A percentile compares a stretch with the other conserved stretches of the same genome.
These are phyloP conservation scores for Amiota communis DNA, from an alignment of 2,888 invertebrate species.

Conservation along the genomic window DNA sequence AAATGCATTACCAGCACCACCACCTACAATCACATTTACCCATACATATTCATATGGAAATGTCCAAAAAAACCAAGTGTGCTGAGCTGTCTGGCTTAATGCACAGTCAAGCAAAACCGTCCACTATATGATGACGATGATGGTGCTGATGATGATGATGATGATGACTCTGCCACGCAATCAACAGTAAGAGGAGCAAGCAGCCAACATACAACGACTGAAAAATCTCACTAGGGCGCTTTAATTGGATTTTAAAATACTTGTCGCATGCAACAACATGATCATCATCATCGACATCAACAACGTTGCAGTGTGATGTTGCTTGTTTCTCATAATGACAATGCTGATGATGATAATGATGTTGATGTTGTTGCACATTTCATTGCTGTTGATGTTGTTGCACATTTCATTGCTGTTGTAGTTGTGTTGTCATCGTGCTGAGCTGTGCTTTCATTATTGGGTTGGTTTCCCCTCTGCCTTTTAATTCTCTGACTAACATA, in stretches of 20 bases:
- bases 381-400: background rate
- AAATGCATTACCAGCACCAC: slow-evolving; percentile 36
- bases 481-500: no score
- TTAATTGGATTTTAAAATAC: slow-evolving; percentile 74
- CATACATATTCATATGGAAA: background rate
- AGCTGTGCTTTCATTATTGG: slow-evolving; percentile 30
- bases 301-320: slow-evolving; percentile 28
- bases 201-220: slow-evolving; percentile 53
- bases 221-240: slow-evolving; percentile 70
- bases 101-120: slow-evolving; percentile 26
- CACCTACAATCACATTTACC: slow-evolving; percentile 21
- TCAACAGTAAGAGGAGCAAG: slow-evolving; percentile 27
- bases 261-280: slow-evolving; percentile 58
- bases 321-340: background rate
- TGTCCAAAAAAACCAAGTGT: slow-evolving; percentile 40
- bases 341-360: background rate
- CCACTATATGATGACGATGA: background rate
- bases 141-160: background rate
- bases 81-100: slow-evolving; percentile 53
- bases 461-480: no score
- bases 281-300: slow-evolving; percentile 34
- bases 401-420: slow-evolving; percentile 13
- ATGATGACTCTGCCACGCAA: background rate
- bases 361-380: slow-evolving; percentile 6
- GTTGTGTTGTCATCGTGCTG: slow-evolving; percentile 1